phyloP scores from a whole-genome alignment of 2,797 vertebrate genomes.

The Notolepis coatsorum region DNA sequence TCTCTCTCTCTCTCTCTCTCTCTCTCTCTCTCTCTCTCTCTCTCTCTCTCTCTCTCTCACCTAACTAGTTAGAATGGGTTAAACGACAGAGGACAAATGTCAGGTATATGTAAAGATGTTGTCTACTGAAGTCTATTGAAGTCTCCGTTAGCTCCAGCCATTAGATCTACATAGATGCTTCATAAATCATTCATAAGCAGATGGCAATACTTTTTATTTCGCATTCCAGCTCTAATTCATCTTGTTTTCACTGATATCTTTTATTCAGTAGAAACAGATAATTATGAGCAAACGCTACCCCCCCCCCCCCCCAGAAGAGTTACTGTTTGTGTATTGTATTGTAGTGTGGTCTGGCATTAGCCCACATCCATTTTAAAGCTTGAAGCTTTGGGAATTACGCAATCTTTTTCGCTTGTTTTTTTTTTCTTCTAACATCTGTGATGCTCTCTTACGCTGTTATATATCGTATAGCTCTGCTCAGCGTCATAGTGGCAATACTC shows the following conservation, averaged over 20 bases:
- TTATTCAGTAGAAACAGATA: conserved; percentile 31
- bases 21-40: no score
- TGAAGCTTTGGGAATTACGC: conserved; percentile 43
- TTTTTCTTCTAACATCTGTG: conserved; percentile 59
- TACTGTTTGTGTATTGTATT: conserved; percentile 1
- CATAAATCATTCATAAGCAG: conserved; percentile 62
- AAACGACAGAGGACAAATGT: no score
- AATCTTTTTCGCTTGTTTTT: conserved; percentile 38
- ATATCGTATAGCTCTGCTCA: no score
- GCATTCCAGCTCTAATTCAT: conserved; percentile 58
- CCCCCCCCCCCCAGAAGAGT: background rate
- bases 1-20: no score
- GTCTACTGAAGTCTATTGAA: no score
- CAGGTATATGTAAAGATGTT: no score
- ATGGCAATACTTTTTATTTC: conserved; percentile 36
- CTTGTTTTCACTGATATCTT: conserved; percentile 31
- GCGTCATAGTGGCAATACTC: no score
- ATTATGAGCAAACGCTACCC: conserved; percentile 40
- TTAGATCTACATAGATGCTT: conserved; percentile 30
- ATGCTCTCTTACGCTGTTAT: conserved; percentile 30
- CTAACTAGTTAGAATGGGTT: no score
- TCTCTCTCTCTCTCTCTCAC: no score
- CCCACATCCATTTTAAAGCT: conserved; percentile 25
- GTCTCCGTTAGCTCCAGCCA: no score
- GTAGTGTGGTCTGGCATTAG: background rate